Conservation (phyloP, 2,113 vertebrate genomes). For the Dromaius novaehollandiae region DNA sequence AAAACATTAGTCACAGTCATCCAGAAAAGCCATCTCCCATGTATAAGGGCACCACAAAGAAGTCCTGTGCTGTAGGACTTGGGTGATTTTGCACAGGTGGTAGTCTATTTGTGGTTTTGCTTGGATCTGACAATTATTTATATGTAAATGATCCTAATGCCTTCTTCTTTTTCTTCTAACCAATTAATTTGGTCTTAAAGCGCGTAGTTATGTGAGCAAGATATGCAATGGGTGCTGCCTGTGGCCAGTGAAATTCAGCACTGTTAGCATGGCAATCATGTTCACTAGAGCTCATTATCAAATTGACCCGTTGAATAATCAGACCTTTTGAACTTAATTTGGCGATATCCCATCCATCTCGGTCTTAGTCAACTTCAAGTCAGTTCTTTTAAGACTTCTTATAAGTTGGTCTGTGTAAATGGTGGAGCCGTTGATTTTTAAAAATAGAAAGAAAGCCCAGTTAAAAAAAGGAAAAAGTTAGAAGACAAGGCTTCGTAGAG, state of each 20-base stretch:
- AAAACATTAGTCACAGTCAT: neutral
- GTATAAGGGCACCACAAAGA: neutral
- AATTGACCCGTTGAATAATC: neutral
- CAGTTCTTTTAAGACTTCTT: neutral
- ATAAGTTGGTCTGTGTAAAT: neutral
- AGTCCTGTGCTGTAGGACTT: neutral
- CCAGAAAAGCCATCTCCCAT: neutral
- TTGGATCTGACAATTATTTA: conserved; percentile 47
- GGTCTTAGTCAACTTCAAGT: neutral
- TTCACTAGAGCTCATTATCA: neutral
- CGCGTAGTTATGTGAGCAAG: neutral
- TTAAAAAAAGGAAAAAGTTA: neutral
- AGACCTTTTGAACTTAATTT: neutral
- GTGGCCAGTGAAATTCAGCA: neutral
- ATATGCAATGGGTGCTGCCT: neutral
- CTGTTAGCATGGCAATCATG: neutral
- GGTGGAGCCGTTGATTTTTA: no score
- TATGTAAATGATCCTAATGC: conserved; percentile 45
- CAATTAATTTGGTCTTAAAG: conserved; percentile 36
- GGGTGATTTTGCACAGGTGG: conserved; percentile 29
- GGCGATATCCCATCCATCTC: neutral
- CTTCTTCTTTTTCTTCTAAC: conserved; percentile 5
- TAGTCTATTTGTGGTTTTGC: neutral
- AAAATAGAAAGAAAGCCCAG: no score
- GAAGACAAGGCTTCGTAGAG: neutral